Evolutionary conservation across 2,113 vertebrate genomes (phyloP), one percentile per base, ranked within the genome.

Genomic region (Tetrax tetrax): DNA sequence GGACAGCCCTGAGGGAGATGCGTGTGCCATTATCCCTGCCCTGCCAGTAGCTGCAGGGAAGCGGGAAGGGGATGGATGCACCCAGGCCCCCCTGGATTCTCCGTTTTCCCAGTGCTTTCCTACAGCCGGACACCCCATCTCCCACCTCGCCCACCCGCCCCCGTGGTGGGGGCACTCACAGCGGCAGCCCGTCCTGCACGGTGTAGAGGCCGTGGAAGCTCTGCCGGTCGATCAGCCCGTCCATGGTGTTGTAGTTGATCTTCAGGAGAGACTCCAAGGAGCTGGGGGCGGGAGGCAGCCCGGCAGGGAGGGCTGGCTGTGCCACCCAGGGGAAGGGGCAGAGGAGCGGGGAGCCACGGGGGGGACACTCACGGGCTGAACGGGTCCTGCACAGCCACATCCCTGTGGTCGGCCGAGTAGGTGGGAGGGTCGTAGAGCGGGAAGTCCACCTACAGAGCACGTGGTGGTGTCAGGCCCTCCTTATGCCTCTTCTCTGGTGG

Each of bases 361-460:
- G 14, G 14, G 24, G 17, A 51, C 29, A 96, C 98, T 98, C 96
- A 98, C 98, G 94, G 96, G 84, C 97, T 98, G 79, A 94, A n/a
- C 0, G 98, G 97, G 60, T 98, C 98, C 27, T 84, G 85, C 20
- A 77, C 43, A 12, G 71, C 91, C 65, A 82, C 70, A 31, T 98
- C 97, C 77, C 95, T 97, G 93, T 94, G 97, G 53, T 98, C 95
- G 0, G 95, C 96, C 0, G 95, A 97, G 87, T 98, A 98, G 95
- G 96, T 84, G 5, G 97, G 96, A 2, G 99, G 99, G 35, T 84
- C 18, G 2, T 99, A 99, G 59, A 97, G 97, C 0, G 76, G 95
- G 71, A 99, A 99, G 64, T 98, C 97, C 28, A 97, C 97, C 99
- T 99, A 91, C 10, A 37, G 28, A 33, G 28, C 48, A 54, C 0